Base-by-base conservation (phyloP, 2,888 invertebrate genomes). In the Lucinisca nassula region DNA sequence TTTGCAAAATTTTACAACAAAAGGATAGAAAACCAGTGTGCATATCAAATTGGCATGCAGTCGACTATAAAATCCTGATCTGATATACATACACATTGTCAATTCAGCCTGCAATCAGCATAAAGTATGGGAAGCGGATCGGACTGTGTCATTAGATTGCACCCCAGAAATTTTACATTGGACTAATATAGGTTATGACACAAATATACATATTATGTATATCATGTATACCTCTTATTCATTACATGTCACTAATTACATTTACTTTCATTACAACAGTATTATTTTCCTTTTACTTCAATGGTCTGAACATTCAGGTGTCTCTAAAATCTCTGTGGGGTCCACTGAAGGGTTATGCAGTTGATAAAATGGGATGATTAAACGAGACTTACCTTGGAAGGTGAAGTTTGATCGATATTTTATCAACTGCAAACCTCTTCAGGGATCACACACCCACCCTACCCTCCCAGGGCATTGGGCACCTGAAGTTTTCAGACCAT, bases 391-490 rank as follows among this genome's bases (percentile, higher is more conserved):
- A 73, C 73, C 73, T 73, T 73, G 73, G 38, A 73, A 73, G 73
- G 1, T 73, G 73, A 73, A 73, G 73, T 73, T 73, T 73, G 73
- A 73, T 73, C 73, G n/a, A 73, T 38, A 73, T 73, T 73, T 73
- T 73, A 73, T 73, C 73, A 40, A 73, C 73, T 73, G 73, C 40
- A 73, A 73, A 73, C 73, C 40, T 14, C 73, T 73, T 73, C 40
- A 45, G 73, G 73, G 73, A 73, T 73, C 73, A 73, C 73, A 73
- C 73, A 73, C 40, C 73, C 40, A 40, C 73, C 73, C 38, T n/a
- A n/a, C n/a, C 40, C 73, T 6, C 27, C 73, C 40, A n/a, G 32
- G 4, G 73, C 24, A 17, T n/a, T 24, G 2, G 21, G 24, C 10
- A 12, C 1, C 12, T 73, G 38, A 12, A 73, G 38, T 73, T 24